Evolutionary conservation across 1,140 invertebrate species (phyloP), one percentile per base, ranked within the genome.

Genomic region (Drosophila nigrodunni): DNA sequence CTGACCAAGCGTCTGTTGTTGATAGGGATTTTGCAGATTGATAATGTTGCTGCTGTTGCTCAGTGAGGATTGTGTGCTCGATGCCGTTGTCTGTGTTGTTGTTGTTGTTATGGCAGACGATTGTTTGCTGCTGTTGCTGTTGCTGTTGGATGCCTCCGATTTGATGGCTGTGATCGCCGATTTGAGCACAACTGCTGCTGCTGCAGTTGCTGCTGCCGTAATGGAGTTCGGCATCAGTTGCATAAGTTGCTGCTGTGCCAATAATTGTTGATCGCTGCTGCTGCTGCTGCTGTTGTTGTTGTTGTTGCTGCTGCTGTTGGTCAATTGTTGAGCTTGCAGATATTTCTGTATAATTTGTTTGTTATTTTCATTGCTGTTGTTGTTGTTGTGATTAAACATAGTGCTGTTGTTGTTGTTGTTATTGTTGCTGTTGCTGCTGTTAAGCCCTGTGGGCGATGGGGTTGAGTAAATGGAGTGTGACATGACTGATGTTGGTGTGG

Each of bases 281-380:
- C 49, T 73, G 80, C n/a, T 80, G 61, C 41, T 66, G 60, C 35
- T 66, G 57, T 21, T 58, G 80, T 15, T 82, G 80, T 15, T 82
- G 58, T 44, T 69, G 62, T 21, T 62, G 75, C 18, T 76, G 67
- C 25, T 79, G 67, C 34, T 74, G 77, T 54, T 80, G 82, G 46
- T 75, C 78, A 86, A 57, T 58, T 81, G 85, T 46, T 89, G 85
- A 77, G 78, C 73, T 77, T 91, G 78, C 52, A 91, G 83, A 88
- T 88, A 91, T 91, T 91, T 91, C 78, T 91, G 88, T 71, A 91
- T 85, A 78, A 91, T 66, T 81, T 91, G 82, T 52, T 60, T 88
- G 58, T 81, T 91, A 80, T 74, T 90, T 46, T 87, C 80, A 80
- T 82, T 91, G 81, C 49, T 76, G 46, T 34, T 72, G 43, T 71